These are phyloP conservation scores for Eurytoma adleriae DNA, from an alignment of 2,888 invertebrate genomes.

Conservation along the genomic window DNA sequence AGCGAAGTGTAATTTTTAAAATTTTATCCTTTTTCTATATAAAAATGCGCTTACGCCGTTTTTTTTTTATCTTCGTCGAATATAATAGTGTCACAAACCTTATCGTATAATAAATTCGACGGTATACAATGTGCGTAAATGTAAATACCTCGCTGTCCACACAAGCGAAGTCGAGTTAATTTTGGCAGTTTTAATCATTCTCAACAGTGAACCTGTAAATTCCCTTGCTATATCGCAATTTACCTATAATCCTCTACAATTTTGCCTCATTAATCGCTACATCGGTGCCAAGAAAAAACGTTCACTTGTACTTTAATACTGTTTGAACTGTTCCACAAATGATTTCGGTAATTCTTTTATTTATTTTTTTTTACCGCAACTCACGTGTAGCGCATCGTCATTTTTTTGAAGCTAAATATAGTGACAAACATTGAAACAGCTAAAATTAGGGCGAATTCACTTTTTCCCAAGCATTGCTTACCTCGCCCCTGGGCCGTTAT, in stretches of 20 bases:
- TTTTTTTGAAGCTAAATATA: not conserved
- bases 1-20: not conserved
- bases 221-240: no score
- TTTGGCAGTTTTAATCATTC: slow-evolving; percentile 40
- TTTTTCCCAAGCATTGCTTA: slow-evolving; percentile 19
- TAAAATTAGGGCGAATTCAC: not conserved
- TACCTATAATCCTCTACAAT: not conserved
- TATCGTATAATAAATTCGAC: slow-evolving; percentile 44
- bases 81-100: not conserved
- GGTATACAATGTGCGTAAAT: slow-evolving; percentile 43
- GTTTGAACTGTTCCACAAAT: slow-evolving; percentile 9
- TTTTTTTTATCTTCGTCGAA: slow-evolving; percentile 24
- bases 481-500: not conserved
- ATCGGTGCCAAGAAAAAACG: slow-evolving; percentile 20
- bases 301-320: slow-evolving; percentile 45
- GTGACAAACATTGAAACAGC: not conserved
- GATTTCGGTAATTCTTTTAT: not conserved
- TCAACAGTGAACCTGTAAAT: no score
- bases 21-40: slow-evolving; percentile 18
- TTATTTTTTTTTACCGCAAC: not conserved
- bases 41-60: slow-evolving; percentile 11
- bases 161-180: slow-evolving; percentile 18
- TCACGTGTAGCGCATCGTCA: not conserved
- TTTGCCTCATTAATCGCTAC: not conserved
- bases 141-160: slow-evolving; percentile 8